Evolutionary conservation across 1,140 invertebrate species (phyloP), one percentile per base, ranked within the genome.

Genomic region (Pollicipes pollicipes): DNA sequence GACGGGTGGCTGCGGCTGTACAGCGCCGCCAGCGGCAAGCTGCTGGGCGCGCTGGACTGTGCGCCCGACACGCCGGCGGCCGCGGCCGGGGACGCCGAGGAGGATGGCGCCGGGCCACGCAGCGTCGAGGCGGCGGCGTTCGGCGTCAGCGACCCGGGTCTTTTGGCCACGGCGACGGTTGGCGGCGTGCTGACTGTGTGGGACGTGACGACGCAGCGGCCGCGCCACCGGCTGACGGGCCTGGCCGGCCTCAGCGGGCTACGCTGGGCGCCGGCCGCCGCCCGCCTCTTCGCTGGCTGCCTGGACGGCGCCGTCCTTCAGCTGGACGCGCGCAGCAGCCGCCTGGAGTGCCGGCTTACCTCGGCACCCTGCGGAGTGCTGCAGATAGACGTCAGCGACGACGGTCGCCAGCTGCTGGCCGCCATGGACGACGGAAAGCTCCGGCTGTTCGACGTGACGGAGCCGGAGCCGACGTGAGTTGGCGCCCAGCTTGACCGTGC

Each of bases 361-460:
- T 66, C 64, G 16, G 45, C 24, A 58, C 3, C 64, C 6, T 21
- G 27, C 27, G 10, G 17, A 6, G 64, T 66, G 27, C 64, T 66
- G 27, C 24, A 66, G 3, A 66, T 66, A n/a, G n/a, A 29, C n/a
- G n/a, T 66, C 2, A 28, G 10, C 1, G 64, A 3, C 3, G 64
- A 66, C n/a, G 64, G 64, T 28, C 4, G 10, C n/a, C 3, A 21
- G 8, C 10, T 66, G 64, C 10, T 28, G 64, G 64, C 26, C 8
- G 64, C 64, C 6, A 66, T 66, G 64, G 64, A 66, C 26, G 64
- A 66, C n/a, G 64, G 64, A 3, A 66, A 66, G 64, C 6, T 66
- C 24, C 28, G 64, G 8, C 8, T 66, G 64, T 66, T 66, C 27
- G 28, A 66, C 17, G 8, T 66, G 64, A 21, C 45, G 16, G 32